These are phyloP conservation scores for Venustoraphidia nigricollis DNA, from an alignment of 2,888 invertebrate genomes.

Conservation along the genomic window DNA sequence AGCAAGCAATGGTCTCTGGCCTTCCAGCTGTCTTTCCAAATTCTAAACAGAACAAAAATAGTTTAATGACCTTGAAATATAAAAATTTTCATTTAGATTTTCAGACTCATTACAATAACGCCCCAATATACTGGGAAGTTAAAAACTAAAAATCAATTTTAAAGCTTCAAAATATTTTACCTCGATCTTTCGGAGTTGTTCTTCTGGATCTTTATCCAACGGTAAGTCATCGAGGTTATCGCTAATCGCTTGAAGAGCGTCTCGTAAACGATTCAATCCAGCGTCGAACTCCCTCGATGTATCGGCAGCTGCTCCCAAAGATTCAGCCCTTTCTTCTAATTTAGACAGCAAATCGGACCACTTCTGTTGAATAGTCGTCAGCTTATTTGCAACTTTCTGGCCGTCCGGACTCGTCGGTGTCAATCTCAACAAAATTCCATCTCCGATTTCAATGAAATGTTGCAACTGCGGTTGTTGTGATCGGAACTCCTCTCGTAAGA, in stretches of 20 bases:
- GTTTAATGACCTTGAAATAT: too few species aligned
- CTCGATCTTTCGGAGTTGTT: constrained; percentile 75
- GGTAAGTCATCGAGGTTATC: constrained; percentile 76
- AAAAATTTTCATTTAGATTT: too few species aligned
- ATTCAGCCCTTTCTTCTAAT: constrained; percentile 76
- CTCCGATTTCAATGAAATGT: constrained; percentile 68
- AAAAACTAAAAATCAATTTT: neutral
- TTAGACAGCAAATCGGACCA: constrained; percentile 71
- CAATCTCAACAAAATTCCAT: constrained; percentile 47
- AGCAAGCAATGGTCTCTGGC: constrained; percentile 72
- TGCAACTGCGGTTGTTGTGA: constrained; percentile 82
- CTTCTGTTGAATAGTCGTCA: constrained; percentile 51
- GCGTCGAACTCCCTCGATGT: constrained; percentile 89
- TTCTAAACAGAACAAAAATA: constrained; percentile 33
- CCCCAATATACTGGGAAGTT: too few species aligned
- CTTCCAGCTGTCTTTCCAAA: constrained; percentile 75
- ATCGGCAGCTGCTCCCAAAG: constrained; percentile 80
- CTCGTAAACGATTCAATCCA: constrained; percentile 63
- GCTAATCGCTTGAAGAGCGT: constrained; percentile 74
- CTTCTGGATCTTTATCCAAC: constrained; percentile 68
- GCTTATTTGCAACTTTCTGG: constrained; percentile 50
- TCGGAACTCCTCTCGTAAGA: constrained; percentile 87
- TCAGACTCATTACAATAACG: too few species aligned
- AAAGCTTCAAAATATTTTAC: constrained; percentile 19
- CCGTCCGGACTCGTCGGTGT: constrained; percentile 41